A percentile compares a stretch with the other conserved stretches of the same genome.
phyloP scores from a whole-genome alignment of 2,797 vertebrate species.

The Sciurus carolinensis region DNA sequence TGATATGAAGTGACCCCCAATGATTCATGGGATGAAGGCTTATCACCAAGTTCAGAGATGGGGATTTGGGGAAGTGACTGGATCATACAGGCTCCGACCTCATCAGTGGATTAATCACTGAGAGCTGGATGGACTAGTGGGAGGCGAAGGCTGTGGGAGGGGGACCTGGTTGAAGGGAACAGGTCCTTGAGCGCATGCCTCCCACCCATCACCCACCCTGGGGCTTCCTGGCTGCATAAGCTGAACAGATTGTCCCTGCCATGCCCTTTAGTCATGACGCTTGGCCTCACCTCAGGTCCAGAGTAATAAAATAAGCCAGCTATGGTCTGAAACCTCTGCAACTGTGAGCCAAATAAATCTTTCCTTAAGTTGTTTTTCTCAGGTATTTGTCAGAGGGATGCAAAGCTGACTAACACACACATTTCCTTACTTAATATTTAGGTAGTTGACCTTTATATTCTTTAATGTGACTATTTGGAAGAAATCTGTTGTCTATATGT shows the following conservation, averaged over 20 bases:
- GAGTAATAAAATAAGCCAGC: not conserved
- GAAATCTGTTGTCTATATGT: not conserved
- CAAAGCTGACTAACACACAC: not conserved
- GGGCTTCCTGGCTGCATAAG: too few species aligned
- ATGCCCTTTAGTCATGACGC: too few species aligned
- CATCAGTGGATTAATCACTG: not conserved
- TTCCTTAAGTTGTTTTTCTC: not conserved
- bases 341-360: not conserved
- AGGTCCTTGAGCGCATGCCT: too few species aligned
- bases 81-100: not conserved
- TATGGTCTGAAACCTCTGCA: not conserved
- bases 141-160: not conserved
- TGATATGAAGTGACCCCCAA: not conserved
- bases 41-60: not conserved
- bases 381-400: not conserved
- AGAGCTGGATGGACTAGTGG: not conserved
- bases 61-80: not conserved
- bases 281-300: not conserved
- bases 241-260: too few species aligned
- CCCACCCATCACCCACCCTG: too few species aligned
- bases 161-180: too few species aligned
- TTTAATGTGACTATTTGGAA: not conserved
- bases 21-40: not conserved
- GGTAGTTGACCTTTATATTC: not conserved
- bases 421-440: not conserved